These are phyloP conservation scores for Zaprionus lineosus DNA, from an alignment of 2,888 invertebrate species.

Conservation along the genomic window DNA sequence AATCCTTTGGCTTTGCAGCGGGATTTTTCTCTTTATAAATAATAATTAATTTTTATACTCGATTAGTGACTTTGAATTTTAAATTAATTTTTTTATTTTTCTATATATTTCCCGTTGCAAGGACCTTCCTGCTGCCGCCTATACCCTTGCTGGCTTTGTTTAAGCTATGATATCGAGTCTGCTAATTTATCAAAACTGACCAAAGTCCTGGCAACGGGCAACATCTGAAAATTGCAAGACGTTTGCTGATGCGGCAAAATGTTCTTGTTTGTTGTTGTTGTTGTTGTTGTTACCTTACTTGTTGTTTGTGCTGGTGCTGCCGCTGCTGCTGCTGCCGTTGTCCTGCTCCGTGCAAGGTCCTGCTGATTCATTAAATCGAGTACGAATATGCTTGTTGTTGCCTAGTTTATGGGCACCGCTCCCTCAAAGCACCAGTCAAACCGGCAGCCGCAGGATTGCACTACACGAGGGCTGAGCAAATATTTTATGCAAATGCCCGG, in stretches of 20 bases:
- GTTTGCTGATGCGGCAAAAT: conserved; percentile 74
- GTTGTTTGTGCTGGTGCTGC: not conserved
- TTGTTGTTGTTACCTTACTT: not conserved
- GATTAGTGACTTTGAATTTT: too few species aligned
- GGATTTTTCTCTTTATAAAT: too few species aligned
- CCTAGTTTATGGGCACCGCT: conserved; percentile 71
- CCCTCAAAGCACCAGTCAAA: conserved; percentile 60
- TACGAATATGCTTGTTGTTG: conserved; percentile 64
- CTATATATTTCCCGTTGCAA: too few species aligned
- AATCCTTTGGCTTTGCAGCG: too few species aligned
- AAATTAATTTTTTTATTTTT: too few species aligned
- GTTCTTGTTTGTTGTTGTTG: conserved; percentile 10
- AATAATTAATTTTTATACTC: too few species aligned
- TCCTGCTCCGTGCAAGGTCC: too few species aligned
- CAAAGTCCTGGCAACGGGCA: conserved; percentile 48
- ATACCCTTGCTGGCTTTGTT: not conserved
- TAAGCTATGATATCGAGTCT: conserved; percentile 14
- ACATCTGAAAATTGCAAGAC: conserved; percentile 59
- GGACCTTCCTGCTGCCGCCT: not conserved
- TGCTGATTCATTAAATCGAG: conserved; percentile 74
- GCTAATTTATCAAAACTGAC: conserved; percentile 70
- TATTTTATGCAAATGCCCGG: conserved; percentile 80
- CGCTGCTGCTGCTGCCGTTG: too few species aligned
- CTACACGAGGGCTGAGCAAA: conserved; percentile 78
- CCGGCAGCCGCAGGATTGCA: conserved; percentile 59